These are phyloP conservation scores for Chanos chanos DNA, from an alignment of 2,797 vertebrate genomes.

Conservation along the genomic window DNA sequence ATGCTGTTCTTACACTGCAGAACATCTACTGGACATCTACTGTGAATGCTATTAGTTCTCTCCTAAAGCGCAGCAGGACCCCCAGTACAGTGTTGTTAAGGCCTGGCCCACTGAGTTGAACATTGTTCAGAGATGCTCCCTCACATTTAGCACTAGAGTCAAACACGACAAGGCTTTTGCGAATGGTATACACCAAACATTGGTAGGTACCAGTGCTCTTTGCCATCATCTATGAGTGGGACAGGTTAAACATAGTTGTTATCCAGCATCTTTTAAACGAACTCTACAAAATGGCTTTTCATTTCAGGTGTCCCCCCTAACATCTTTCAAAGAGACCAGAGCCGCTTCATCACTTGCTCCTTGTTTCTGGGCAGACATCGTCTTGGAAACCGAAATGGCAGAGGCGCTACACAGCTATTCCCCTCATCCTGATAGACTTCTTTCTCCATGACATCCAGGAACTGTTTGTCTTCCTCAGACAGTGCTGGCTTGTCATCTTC, in stretches of 20 bases:
- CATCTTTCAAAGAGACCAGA: neutral
- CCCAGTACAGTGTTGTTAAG: neutral
- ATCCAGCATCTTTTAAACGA: constrained; percentile 15
- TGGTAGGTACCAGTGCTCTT: constrained; percentile 2
- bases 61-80: neutral
- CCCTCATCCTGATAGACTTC: neutral
- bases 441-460: neutral
- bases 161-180: neutral
- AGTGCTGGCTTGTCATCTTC: too few relatives aligned
- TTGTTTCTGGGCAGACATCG: neutral
- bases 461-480: neutral
- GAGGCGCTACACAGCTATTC: constrained; percentile 9
- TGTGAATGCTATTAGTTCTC: neutral
- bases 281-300: neutral
- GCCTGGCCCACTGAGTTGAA: neutral
- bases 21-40: too few relatives aligned
- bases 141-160: neutral
- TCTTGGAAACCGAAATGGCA: constrained; percentile 1
- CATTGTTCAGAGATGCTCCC: neutral
- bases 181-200: constrained; percentile 4
- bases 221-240: neutral
- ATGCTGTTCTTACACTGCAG: neutral
- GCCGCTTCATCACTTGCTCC: neutral
- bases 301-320: neutral
- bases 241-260: constrained; percentile 6